Base-by-base conservation (phyloP, 2,113 vertebrate genomes). In the Bombycilla garrulus region DNA sequence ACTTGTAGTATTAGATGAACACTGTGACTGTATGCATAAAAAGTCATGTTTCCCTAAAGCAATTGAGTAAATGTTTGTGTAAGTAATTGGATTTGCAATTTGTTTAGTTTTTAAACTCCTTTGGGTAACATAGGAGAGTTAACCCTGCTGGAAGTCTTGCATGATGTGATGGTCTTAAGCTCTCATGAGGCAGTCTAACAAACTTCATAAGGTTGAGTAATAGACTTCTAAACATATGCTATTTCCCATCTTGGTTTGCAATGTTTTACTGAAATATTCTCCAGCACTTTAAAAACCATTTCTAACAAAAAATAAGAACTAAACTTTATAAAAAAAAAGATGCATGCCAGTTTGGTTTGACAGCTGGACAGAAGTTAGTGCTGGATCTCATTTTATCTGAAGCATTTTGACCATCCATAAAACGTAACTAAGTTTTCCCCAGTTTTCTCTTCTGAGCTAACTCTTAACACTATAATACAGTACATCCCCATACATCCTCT, bases 11-110 rank as follows among this genome's bases (percentile, higher is more conserved):
- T 51, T 31, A 77, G 29, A 57, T 45, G 48, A 84, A 11, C 36
- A 54, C 14, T 60, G 36, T 66, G 78, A 40, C 20, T 85, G 19
- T 81, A 33, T 65, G 40, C 77, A 72, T 51, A 53, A 81, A 45
- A 84, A 56, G n/a, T 36, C 40, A 26, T 31, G 10, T 84, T 91
- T 95, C 57, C 48, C 69, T 60, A 26, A 84, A 65, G 65, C 42
- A 64, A 51, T 18, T 72, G 77, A 74, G 86, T 87, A 92, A 95
- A 95, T 87, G 50, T 95, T 95, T 95, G 84, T 24, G 10, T 57
- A 91, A 84, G 69, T 85, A 97, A 95, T 95, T 93, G 70, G 50
- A 82, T 81, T 93, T 93, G 45, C 48, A 82, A 33, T 87, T 84
- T 86, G 44, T 86, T 96, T 54, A 47, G 29, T 82, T 81, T 92